Evolutionary conservation across 2,113 vertebrate species (phyloP), one percentile per base, ranked within the genome.

Genomic region (Struthidea cinerea): DNA sequence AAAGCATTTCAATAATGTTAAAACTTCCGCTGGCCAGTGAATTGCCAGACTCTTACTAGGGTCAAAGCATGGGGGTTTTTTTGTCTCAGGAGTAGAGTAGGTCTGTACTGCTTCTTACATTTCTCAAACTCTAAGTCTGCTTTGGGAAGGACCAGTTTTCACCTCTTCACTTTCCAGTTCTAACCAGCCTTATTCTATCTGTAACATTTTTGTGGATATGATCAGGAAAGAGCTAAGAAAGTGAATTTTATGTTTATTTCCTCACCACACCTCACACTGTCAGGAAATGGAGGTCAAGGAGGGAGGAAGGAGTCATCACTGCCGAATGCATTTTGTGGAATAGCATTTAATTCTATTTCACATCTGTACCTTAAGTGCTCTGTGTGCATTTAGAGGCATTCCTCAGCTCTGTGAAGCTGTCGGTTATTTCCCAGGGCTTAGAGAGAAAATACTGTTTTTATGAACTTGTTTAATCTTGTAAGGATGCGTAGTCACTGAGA

Each of bases 51-150:
- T 49, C 16, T 65, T 57, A 22, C 3, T 39, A 14, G 18, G 10
- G 14, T 67, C 18, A 61, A 65, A 69, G 23, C 1, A 1, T 46
- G 17, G 30, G 3, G 15, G 0, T 7, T 7, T 1, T 47, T 46
- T 60, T 19, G 6, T 16, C 10, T 24, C 4, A 4, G 22, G 24
- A 26, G 3, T 56, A 16, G 56, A 20, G 39, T 13, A 41, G 16
- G 5, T 64, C 23, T 74, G 22, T 60, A 16, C 20, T 37, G 2
- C 57, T 82, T 59, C 39, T 70, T 60, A 1, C 0, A 14, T 14
- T 81, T 26, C 13, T 75, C 17, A 21, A 49, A 28, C 22, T 64
- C 21, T 24, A 35, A 13, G 32, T 71, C 13, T 71, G 8, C 37
- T 83, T 52, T 90, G 41, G 30, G 28, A 79, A 69, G 49, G 22